phyloP scores from a whole-genome alignment of 2,888 invertebrate genomes.

The Urechis unicinctus region DNA sequence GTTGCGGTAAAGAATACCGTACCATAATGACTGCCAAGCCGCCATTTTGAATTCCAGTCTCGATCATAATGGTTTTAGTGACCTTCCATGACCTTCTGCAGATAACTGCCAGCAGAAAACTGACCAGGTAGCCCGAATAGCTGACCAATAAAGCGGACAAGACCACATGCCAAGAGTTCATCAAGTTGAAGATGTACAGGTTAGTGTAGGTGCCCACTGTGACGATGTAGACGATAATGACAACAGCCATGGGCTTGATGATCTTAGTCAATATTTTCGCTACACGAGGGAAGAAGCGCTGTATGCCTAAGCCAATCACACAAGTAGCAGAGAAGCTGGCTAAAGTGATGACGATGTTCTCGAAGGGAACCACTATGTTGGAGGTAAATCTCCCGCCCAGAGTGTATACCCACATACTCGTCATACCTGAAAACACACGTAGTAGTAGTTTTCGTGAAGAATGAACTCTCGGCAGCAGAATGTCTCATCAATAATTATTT shows the following conservation, averaged over 20 bases:
- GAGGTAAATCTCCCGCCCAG: constrained; percentile 69
- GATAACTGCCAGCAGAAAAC: no score
- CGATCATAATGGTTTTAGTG: no score
- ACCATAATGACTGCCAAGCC: no score
- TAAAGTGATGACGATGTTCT: constrained; percentile 67
- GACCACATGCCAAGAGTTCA: no score
- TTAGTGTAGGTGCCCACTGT: constrained; percentile 79
- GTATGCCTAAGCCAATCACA: constrained; percentile 37
- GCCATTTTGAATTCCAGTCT: no score
- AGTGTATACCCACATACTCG: constrained; percentile 84
- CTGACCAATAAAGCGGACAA: no score
- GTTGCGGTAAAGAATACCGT: no score
- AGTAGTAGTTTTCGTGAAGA: no score
- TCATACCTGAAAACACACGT: constrained; percentile 71
- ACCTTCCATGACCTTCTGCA: no score
- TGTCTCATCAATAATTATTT: no score
- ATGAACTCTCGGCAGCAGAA: background rate
- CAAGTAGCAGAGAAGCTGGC: constrained; percentile 70
- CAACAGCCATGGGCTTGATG: background rate
- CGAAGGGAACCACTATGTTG: constrained; percentile 69
- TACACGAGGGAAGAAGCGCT: constrained; percentile 32
- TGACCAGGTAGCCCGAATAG: no score
- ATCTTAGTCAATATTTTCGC: background rate
- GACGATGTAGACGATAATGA: constrained; percentile 46
- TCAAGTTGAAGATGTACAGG: constrained; percentile 75